These are phyloP conservation scores for Melipona beecheii DNA, from an alignment of 2,888 invertebrate genomes.

Conservation along the genomic window DNA sequence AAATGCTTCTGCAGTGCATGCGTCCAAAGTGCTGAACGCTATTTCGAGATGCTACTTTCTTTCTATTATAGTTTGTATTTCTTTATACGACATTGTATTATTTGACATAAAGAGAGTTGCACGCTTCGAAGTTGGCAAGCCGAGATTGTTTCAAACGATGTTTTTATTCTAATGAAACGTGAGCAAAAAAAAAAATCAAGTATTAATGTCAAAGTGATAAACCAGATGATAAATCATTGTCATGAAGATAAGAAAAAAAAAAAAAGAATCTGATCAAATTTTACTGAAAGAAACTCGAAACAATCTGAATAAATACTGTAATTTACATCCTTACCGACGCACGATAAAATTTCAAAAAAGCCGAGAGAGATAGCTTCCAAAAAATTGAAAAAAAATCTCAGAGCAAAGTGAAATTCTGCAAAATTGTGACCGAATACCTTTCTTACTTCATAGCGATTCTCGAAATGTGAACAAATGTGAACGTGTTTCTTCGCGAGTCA, in stretches of 20 bases:
- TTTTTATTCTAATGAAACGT: neutral
- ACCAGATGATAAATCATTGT: neutral
- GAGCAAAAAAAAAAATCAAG: neutral
- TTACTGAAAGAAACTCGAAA: no score
- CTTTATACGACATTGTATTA: neutral
- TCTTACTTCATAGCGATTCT: neutral
- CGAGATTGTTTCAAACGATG: constrained; percentile 4
- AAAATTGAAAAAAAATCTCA: no score
- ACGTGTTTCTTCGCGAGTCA: neutral
- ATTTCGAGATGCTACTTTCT: constrained; percentile 18
- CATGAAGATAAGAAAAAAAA: no score
- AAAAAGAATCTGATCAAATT: no score
- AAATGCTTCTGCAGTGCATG: constrained; percentile 48
- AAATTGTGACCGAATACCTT: neutral
- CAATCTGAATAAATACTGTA: no score
- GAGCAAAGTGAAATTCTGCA: no score
- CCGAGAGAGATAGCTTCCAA: no score
- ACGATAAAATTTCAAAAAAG: no score
- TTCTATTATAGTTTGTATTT: constrained; percentile 8
- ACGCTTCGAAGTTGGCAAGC: constrained; percentile 55
- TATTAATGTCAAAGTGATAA: neutral
- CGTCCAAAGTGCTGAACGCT: constrained; percentile 17
- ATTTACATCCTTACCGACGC: no score
- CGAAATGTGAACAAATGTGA: neutral
- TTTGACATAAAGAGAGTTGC: constrained; percentile 13